Percentiles rank a stretch among this genome's conserved stretches.
Conservation (phyloP, 2,113 vertebrate species). For the Sphyrna mokarran region DNA sequence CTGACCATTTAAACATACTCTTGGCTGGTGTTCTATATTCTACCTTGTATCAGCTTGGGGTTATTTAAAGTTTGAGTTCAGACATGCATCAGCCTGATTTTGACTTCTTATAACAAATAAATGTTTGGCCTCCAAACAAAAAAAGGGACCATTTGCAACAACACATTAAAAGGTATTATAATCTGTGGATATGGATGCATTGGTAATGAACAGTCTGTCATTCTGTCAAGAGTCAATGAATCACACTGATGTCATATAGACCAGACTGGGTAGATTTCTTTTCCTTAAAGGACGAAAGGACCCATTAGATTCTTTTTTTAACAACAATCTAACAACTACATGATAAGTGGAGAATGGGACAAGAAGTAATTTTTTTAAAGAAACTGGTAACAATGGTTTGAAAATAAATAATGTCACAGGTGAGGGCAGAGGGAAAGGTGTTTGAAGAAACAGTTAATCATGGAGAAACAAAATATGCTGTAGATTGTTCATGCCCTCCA, state of each 20-base stretch:
- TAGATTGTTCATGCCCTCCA: too few species aligned
- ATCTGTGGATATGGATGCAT: too few species aligned
- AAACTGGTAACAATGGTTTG: not conserved
- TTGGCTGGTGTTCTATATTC: too few species aligned
- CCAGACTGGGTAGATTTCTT: not conserved
- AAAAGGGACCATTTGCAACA: not conserved
- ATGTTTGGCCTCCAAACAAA: not conserved
- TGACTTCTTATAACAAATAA: not conserved
- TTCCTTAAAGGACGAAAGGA: not conserved
- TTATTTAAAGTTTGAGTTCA: not conserved
- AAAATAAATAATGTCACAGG: not conserved
- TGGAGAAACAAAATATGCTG: not conserved
- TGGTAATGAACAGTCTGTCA: too few species aligned
- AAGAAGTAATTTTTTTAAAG: not conserved
- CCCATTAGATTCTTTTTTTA: too few species aligned
- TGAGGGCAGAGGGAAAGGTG: not conserved
- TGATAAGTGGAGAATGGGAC: not conserved
- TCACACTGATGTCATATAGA: not conserved
- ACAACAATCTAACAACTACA: not conserved
- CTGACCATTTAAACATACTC: too few species aligned
- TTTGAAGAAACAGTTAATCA: not conserved
- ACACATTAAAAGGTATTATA: not conserved
- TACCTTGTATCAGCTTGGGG: not conserved
- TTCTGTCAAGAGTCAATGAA: not conserved
- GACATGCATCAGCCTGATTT: not conserved